phyloP scores from a whole-genome alignment of 30 jellyfish, hydroid and myxozoan species.

The Clytia hemisphaerica region DNA sequence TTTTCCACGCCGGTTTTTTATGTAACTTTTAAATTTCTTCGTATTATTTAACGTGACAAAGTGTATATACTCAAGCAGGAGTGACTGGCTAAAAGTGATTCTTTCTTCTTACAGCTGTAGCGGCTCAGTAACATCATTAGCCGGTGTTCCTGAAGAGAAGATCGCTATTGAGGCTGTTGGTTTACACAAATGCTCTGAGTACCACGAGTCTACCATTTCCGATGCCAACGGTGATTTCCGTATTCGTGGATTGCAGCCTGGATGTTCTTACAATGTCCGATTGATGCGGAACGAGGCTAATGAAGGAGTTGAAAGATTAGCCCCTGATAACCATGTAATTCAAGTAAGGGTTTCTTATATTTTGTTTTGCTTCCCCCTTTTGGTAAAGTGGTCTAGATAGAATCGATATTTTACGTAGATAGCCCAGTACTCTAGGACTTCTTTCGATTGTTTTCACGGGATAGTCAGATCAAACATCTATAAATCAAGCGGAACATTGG shows the following conservation, averaged over 20 bases:
- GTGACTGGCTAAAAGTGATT: no score
- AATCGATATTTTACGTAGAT: no score
- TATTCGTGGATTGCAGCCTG: conserved; percentile 82
- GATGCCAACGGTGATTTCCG: conserved; percentile 70
- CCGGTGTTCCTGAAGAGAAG: conserved; percentile 72
- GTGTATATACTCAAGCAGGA: no score
- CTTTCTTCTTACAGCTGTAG: conserved; percentile 41
- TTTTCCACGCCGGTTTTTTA: no score
- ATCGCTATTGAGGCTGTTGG: conserved; percentile 83
- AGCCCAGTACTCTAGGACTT: no score
- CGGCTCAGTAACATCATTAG: conserved; percentile 68
- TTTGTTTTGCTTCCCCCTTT: no score
- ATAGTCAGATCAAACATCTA: no score
- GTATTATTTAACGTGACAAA: no score
- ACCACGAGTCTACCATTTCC: conserved; percentile 73
- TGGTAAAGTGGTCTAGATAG: no score
- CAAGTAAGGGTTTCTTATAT: conserved; percentile 32
- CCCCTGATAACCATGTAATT: conserved; percentile 53
- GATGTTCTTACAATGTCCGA: conserved; percentile 75
- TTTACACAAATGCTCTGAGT: conserved; percentile 57
- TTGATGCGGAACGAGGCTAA: conserved; percentile 46
- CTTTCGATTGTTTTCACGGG: no score
- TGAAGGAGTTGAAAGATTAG: conserved; percentile 63
- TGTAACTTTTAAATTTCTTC: no score
- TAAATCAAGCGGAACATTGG: no score